Evolutionary conservation across 2,888 invertebrate genomes (phyloP), one percentile per base, ranked within the genome.

Genomic region (Phyllotreta striolata): DNA sequence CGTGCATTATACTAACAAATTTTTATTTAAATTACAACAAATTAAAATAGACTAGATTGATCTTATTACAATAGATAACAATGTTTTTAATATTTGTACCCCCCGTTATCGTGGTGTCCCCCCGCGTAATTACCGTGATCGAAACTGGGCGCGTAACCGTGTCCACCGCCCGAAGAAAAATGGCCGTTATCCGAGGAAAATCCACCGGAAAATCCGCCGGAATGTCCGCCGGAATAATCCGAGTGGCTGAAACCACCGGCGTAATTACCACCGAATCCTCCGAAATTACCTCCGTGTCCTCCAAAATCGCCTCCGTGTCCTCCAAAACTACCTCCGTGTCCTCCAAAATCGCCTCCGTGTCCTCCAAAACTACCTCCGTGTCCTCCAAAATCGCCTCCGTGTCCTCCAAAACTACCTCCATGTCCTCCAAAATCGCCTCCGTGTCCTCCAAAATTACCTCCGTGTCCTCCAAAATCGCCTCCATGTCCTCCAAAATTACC

Each of bases 11-110:
- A 35, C 6, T 6, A 47, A 38, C 38, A 46, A 14, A 35, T 14
- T 10, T 59, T 49, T 51, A 51, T 51, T 49, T 2, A 44, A 9
- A 56, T 38, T 43, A 62, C 40, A 10, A 55, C 24, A 35, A 58
- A 56, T 13, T 62, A 58, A 60, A 13, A 52, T 8, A 55, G 66
- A 66, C 66, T 66, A 66, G 69, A 67, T 55, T 49, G 13, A 58
- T 40, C 41, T 62, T 59, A 10, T n/a, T 8, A 51, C 14, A 12
- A 13, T 35, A 57, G 35, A 12, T 6, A 43, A 41, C 12, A 14
- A 59, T 12, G 39, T 8, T 49, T 41, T 71, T 64, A 76, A 61
- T 77, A 77, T 64, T 75, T 74, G 62, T 76, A 77, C 9, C 76
- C 76, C 9, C 74, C 74, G 52, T 74, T 70, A 37, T 62, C 49